Evolutionary conservation across 2,888 invertebrate species (phyloP).

Genomic region (Eupeodes latifasciatus): DNA sequence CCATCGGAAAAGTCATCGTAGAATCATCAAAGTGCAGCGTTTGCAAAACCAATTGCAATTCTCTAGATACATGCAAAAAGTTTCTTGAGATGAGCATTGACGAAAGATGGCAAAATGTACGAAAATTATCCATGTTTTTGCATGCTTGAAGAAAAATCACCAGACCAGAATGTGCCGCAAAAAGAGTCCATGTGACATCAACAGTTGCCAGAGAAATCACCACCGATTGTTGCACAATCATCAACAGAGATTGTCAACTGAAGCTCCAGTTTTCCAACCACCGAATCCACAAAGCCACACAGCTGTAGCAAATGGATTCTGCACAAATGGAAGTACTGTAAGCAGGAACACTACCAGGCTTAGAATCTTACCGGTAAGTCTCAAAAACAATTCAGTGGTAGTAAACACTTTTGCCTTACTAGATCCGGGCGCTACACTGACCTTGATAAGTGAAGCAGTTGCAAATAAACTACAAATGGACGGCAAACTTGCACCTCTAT

Average conservation of each 20-base stretch:
- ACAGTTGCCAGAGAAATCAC: not conserved
- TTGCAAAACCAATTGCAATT: not conserved
- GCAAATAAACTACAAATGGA: not conserved
- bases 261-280: not conserved
- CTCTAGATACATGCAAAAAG: not conserved
- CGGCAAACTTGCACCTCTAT: slow-evolving; percentile 6
- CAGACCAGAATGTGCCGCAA: not conserved
- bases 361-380: not conserved
- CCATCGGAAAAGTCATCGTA: too few relatives aligned
- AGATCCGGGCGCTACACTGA: not conserved
- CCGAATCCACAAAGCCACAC: not conserved
- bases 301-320: not conserved
- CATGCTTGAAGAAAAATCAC: not conserved
- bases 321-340: not conserved
- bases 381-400: not conserved
- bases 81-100: not conserved
- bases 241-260: not conserved
- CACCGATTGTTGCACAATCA: not conserved
- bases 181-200: not conserved
- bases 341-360: not conserved
- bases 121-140: too few relatives aligned
- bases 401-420: slow-evolving; percentile 1
- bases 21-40: not conserved
- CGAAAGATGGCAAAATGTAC: not conserved
- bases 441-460: not conserved